phyloP scores from a whole-genome alignment of 2,888 invertebrate genomes.

The Peribatodes rhomboidaria region DNA sequence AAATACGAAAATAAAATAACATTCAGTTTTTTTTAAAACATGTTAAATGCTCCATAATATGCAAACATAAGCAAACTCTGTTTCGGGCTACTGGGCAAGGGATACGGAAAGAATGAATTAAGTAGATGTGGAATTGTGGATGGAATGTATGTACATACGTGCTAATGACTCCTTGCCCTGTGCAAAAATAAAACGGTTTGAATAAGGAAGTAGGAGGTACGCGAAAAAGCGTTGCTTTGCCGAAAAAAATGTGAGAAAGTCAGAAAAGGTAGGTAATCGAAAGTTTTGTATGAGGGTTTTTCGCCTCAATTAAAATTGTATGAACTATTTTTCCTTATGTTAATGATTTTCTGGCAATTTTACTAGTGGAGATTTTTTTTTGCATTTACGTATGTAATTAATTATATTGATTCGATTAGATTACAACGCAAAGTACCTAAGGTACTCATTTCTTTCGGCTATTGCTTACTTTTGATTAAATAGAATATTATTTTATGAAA shows the following conservation, averaged over 20 bases:
- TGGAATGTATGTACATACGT: constrained; percentile 1
- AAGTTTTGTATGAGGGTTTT: background rate
- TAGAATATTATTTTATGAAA: too few species aligned
- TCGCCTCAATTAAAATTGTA: too few species aligned
- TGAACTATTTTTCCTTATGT: too few species aligned
- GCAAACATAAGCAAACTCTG: background rate
- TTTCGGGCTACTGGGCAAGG: background rate
- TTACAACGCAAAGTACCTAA: too few species aligned
- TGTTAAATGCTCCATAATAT: background rate
- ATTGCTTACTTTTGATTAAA: too few species aligned
- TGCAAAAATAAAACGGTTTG: constrained; percentile 10
- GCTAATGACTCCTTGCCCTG: constrained; percentile 17
- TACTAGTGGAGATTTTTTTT: too few species aligned
- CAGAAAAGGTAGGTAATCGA: background rate
- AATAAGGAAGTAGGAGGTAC: constrained; percentile 4
- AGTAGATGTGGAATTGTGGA: background rate
- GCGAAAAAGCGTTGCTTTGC: background rate
- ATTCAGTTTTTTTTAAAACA: background rate
- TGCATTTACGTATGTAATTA: too few species aligned
- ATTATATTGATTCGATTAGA: too few species aligned
- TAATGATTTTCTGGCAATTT: too few species aligned
- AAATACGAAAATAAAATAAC: constrained; percentile 1
- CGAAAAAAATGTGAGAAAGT: background rate
- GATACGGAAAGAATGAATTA: constrained; percentile 11
- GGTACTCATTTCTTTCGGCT: too few species aligned